Evolutionary conservation across 2,888 invertebrate species (phyloP).

Genomic region (Clanis bilineata): DNA sequence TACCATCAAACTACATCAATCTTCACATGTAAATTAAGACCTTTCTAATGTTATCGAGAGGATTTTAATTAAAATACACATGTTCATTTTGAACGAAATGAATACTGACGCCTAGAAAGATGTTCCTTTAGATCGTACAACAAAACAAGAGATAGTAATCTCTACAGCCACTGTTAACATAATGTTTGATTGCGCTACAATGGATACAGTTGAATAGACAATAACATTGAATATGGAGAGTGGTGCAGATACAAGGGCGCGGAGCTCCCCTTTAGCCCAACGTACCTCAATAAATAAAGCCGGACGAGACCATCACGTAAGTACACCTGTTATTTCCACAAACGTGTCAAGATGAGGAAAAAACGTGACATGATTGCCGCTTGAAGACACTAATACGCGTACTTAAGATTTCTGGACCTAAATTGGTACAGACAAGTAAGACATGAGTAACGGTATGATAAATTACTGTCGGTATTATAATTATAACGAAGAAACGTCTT

Average conservation of each 20-base stretch:
- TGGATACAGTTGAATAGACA: constrained; percentile 45
- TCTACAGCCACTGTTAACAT: constrained; percentile 21
- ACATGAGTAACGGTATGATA: neutral
- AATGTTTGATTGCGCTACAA: constrained; percentile 39
- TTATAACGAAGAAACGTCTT: neutral
- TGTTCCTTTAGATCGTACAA: neutral
- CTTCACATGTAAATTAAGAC: neutral
- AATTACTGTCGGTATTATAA: neutral
- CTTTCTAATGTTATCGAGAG: neutral
- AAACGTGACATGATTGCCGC: constrained; percentile 10
- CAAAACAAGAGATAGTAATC: constrained; percentile 19
- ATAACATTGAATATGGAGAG: constrained; percentile 50
- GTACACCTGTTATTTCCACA: constrained; percentile 25
- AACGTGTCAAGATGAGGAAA: neutral
- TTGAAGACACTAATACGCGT: neutral
- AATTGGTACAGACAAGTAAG: constrained; percentile 1
- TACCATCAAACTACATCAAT: no score
- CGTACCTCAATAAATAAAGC: constrained; percentile 24
- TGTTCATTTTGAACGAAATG: neutral
- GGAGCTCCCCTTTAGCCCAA: constrained; percentile 25
- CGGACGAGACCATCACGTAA: constrained; percentile 25
- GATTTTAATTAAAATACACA: neutral
- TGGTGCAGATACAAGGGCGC: constrained; percentile 46
- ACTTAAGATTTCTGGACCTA: neutral
- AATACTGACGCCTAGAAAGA: neutral